A percentile compares a stretch with the other conserved stretches of the same genome.
phyloP scores from a whole-genome alignment of 2,113 vertebrate species.

The Lota lota region DNA sequence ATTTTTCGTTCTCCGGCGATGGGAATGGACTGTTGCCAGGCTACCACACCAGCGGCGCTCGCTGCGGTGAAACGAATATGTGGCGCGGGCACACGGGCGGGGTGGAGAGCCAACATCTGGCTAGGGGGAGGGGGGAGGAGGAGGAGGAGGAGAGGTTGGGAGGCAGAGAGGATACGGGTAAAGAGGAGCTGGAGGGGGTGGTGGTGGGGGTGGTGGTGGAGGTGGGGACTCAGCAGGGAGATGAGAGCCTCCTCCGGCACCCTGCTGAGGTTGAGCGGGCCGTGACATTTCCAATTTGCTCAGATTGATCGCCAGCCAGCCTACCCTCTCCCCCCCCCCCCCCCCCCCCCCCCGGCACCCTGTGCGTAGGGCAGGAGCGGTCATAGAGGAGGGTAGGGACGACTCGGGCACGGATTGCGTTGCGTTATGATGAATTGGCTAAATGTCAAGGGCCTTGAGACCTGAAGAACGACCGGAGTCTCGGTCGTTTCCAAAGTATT shows the following conservation, averaged over 20 bases:
- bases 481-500: too few relatives aligned
- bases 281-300: slow-evolving; percentile 77
- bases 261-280: slow-evolving; percentile 69
- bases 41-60: too few relatives aligned
- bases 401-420: slow-evolving; percentile 54
- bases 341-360: slow-evolving; percentile 13
- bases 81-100: slow-evolving; percentile 17
- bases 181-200: slow-evolving; percentile 44
- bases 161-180: neutral
- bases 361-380: too few relatives aligned
- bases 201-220: neutral
- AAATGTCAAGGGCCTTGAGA: slow-evolving; percentile 65
- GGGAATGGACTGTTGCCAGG: too few relatives aligned
- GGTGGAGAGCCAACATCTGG: slow-evolving; percentile 59
- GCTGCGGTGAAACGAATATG: neutral
- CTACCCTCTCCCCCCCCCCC: slow-evolving; percentile 31
- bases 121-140: slow-evolving; percentile 29
- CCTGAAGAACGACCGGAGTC: neutral
- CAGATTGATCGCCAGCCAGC: slow-evolving; percentile 72
- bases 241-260: slow-evolving; percentile 62
- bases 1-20: too few relatives aligned
- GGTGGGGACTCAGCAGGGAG: slow-evolving; percentile 49
- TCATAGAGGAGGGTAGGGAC: slow-evolving; percentile 14
- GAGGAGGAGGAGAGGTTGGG: slow-evolving; percentile 15
- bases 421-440: slow-evolving; percentile 69